Percentiles rank a stretch among this genome's conserved stretches.
These are phyloP conservation scores for Tipula confusa DNA, from an alignment of 2,888 invertebrate species.

Conservation along the genomic window DNA sequence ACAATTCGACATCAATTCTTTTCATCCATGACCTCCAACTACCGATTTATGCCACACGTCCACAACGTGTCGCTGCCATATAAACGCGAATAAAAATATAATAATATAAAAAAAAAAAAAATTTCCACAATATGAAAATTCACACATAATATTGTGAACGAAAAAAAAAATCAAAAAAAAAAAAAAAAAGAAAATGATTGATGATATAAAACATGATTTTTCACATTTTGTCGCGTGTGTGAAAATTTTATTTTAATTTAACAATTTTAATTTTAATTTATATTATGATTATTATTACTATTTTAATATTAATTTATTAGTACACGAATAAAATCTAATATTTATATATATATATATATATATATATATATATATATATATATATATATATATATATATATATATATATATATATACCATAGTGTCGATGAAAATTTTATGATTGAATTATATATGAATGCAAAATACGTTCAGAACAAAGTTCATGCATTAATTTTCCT, in stretches of 20 bases:
- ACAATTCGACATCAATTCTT: background rate
- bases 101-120: background rate
- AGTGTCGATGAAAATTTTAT: conserved; percentile 4
- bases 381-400: background rate
- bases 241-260: background rate
- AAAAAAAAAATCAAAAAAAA: background rate
- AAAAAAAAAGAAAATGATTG: background rate
- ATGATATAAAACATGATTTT: conserved; percentile 15
- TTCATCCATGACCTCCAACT: background rate
- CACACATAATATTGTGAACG: background rate
- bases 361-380: background rate
- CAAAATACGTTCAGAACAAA: background rate
- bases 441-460: background rate
- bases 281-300: background rate
- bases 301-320: background rate
- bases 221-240: conserved; percentile 3
- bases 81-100: background rate
- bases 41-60: background rate
- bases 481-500: background rate
- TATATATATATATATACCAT: background rate
- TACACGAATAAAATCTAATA: background rate
- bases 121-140: background rate
- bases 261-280: background rate
- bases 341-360: background rate
- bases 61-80: background rate